Base-by-base conservation (phyloP, 23 tunicate genomes). In the Botrylloides violaceus region DNA sequence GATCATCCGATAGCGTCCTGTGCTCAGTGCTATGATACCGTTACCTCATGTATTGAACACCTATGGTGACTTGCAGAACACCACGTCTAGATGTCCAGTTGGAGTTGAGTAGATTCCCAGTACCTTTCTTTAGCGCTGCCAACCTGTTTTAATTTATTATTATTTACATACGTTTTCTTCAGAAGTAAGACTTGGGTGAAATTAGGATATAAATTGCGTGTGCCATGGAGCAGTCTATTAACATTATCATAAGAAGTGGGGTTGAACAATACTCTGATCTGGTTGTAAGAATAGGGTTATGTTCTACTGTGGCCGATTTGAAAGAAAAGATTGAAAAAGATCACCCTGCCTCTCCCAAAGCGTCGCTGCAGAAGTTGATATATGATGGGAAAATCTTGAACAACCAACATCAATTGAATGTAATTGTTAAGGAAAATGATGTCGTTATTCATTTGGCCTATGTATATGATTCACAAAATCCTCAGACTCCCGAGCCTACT, bases 271-370 rank as follows among this genome's bases (percentile, higher is more conserved):
- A 15, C 53, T 9, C 53, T 43, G 53, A 43, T 43, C 15, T 43
- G 9, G 15, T 43, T 43, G 53, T 43, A 15, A 43, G 15, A 15
- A 43, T 43, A 9, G 9, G 53, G 12, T 7, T 7, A 43, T 9
- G 12, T 43, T 43, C 12, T 43, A 43, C 53, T 9, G 53, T 43
- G 53, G 53, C 53, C 9, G 12, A 63, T 19, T 34, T 63, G 70
- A 63, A 63, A 63, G 35, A 33, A 4, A 29, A 31, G 4, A 63
- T 63, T 28, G 35, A 63, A 63, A 19, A 21, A 19, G 70, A 63
- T 29, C 70, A 63, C 29, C 70, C 70, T 3, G 70, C 35, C 6
- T 29, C 35, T 3, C 70, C 70, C 12, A 28, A 63, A 63, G 33
- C 33, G 3, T 7, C 32, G 26, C 36, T 22, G 4, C 70, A 63